Evolutionary conservation across 2,888 invertebrate genomes (phyloP).

Genomic region (Rhorus exstirpatorius): DNA sequence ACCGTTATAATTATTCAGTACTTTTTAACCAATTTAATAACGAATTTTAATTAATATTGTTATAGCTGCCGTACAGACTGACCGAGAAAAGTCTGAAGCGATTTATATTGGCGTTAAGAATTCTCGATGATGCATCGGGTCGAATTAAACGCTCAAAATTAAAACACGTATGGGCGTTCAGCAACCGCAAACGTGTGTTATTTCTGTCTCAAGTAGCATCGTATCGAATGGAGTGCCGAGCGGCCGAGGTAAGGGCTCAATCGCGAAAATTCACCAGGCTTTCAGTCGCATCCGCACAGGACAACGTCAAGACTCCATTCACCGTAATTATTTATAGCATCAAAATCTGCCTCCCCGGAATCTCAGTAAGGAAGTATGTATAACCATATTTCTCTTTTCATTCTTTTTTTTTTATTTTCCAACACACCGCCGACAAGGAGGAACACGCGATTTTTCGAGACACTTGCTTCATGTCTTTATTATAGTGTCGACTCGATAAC

Average conservation of each 20-base stretch:
- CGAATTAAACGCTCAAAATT: slow-evolving; percentile 28
- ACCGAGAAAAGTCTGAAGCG: background rate
- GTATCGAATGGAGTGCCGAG: slow-evolving; percentile 55
- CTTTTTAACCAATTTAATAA: too few species aligned
- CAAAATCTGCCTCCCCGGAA: slow-evolving; percentile 69
- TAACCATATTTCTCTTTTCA: background rate
- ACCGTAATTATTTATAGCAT: slow-evolving; percentile 78
- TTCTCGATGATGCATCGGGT: slow-evolving; percentile 5
- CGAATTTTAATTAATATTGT: too few species aligned
- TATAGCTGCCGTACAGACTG: too few species aligned
- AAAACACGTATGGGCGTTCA: slow-evolving; percentile 11
- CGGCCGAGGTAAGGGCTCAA: slow-evolving; percentile 47
- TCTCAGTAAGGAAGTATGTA: slow-evolving; percentile 46
- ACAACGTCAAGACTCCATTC: slow-evolving; percentile 50
- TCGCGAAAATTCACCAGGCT: slow-evolving; percentile 43
- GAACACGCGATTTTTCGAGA: background rate
- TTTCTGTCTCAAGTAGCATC: slow-evolving; percentile 69
- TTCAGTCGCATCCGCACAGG: slow-evolving; percentile 72
- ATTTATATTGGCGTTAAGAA: background rate
- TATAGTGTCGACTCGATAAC: slow-evolving; percentile 51
- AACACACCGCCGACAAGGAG: slow-evolving; percentile 4
- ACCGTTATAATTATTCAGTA: too few species aligned
- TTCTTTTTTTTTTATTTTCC: slow-evolving; percentile 16
- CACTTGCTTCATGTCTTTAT: slow-evolving; percentile 14
- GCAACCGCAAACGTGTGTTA: slow-evolving; percentile 52